Percentiles rank a stretch among this genome's conserved stretches.
Conservation (phyloP, 2,888 invertebrate genomes). For the Hoplodrina blanda region DNA sequence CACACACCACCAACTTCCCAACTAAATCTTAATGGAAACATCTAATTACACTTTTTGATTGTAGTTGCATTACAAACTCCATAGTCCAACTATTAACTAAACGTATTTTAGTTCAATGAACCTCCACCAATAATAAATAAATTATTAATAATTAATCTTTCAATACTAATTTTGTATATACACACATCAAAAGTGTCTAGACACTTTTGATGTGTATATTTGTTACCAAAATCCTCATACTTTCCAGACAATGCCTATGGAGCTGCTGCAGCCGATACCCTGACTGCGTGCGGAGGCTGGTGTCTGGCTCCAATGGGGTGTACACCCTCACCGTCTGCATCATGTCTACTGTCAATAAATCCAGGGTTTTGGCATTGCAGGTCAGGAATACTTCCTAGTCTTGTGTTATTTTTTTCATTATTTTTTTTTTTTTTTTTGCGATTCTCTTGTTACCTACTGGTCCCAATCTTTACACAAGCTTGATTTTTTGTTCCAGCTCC, state of each 20-base stretch:
- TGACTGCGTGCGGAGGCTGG: slow-evolving; percentile 94
- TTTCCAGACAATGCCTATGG: slow-evolving; percentile 93
- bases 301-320: slow-evolving; percentile 94
- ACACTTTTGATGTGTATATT: no score
- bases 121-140: no score
- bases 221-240: not conserved
- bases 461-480: not conserved
- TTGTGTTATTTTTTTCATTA: no score
- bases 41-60: no score
- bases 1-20: no score
- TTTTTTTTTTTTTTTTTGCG: not conserved
- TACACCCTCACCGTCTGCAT: slow-evolving; percentile 96
- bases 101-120: not conserved
- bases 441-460: not conserved
- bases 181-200: no score
- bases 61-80: no score
- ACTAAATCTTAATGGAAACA: no score
- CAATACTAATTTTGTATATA: no score
- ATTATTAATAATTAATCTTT: no score
- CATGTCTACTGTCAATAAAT: slow-evolving; percentile 96
- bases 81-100: no score
- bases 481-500: slow-evolving; percentile 89
- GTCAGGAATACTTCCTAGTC: slow-evolving; percentile 80
- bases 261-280: slow-evolving; percentile 94
- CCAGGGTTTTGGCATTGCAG: slow-evolving; percentile 96